These are phyloP conservation scores for Aleiodes testaceus DNA, from an alignment of 2,888 invertebrate species.

Conservation along the genomic window DNA sequence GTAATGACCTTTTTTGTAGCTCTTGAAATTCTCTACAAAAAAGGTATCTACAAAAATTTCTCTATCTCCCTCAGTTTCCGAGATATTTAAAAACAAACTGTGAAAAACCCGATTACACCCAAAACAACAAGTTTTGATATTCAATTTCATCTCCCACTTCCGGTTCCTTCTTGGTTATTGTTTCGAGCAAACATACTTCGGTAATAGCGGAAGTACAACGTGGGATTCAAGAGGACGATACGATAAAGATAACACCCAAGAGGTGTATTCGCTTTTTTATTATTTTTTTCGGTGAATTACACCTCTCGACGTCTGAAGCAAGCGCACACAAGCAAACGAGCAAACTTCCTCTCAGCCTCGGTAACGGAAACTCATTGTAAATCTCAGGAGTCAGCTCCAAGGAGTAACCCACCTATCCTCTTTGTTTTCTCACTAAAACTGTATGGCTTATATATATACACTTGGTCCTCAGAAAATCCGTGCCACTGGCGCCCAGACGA, in stretches of 20 bases:
- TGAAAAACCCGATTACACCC: too few relatives aligned
- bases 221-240: conserved; percentile 45
- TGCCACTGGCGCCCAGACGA: conserved; percentile 48
- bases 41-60: too few relatives aligned
- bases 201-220: conserved; percentile 47
- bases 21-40: too few relatives aligned
- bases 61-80: too few relatives aligned
- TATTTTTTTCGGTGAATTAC: not conserved
- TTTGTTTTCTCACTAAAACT: conserved; percentile 39
- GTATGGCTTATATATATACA: conserved; percentile 4
- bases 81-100: too few relatives aligned
- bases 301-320: conserved; percentile 31
- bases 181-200: conserved; percentile 31
- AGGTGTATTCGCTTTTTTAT: conserved; percentile 16
- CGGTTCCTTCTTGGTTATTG: conserved; percentile 40
- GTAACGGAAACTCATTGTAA: conserved; percentile 71
- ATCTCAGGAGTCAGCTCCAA: conserved; percentile 63
- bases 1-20: too few relatives aligned
- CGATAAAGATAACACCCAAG: conserved; percentile 48
- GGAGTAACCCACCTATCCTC: conserved; percentile 44
- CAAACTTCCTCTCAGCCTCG: conserved; percentile 67
- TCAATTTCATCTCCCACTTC: conserved; percentile 28
- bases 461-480: conserved; percentile 10
- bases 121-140: too few relatives aligned
- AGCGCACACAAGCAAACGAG: conserved; percentile 54